These are phyloP conservation scores for Scotopteryx bipunctaria DNA, from an alignment of 2,888 invertebrate species.

Conservation along the genomic window DNA sequence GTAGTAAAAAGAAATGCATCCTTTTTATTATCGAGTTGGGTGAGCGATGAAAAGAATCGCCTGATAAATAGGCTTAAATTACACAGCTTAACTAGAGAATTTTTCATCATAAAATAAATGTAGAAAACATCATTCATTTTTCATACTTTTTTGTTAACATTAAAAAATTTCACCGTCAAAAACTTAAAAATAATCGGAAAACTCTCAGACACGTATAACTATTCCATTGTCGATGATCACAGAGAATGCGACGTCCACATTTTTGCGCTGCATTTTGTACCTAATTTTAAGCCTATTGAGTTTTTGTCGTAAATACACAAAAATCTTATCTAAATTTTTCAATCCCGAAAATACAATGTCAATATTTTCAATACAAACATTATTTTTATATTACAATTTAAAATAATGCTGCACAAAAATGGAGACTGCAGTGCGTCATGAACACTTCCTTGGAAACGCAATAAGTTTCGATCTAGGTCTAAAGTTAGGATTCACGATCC, in stretches of 20 bases:
- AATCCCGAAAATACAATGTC: conserved; percentile 65
- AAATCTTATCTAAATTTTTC: conserved; percentile 56
- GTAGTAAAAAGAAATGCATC: conserved; percentile 44
- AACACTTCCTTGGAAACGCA: conserved; percentile 83
- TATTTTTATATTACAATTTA: conserved; percentile 41
- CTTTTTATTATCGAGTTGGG: conserved; percentile 38
- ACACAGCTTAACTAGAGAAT: conserved; percentile 79
- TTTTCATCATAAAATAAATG: conserved; percentile 72
- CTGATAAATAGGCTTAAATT: conserved; percentile 71
- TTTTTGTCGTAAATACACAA: conserved; percentile 49
- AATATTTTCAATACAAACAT: conserved; percentile 52
- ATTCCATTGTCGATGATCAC: conserved; percentile 80
- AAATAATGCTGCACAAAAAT: conserved; percentile 51
- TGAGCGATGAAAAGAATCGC: conserved; percentile 42
- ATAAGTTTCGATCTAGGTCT: conserved; percentile 79
- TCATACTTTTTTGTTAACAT: conserved; percentile 57
- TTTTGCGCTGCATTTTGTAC: conserved; percentile 49
- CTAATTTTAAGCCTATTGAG: conserved; percentile 48
- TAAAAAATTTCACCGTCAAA: conserved; percentile 71
- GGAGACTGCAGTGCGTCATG: conserved; percentile 54
- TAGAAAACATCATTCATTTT: conserved; percentile 70
- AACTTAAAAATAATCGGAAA: conserved; percentile 76
- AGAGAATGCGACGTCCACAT: conserved; percentile 57
- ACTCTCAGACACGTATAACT: conserved; percentile 71
- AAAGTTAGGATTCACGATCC: conserved; percentile 81